phyloP scores from a whole-genome alignment of 2,888 invertebrate genomes.

The Melangyna quadrimaculata region DNA sequence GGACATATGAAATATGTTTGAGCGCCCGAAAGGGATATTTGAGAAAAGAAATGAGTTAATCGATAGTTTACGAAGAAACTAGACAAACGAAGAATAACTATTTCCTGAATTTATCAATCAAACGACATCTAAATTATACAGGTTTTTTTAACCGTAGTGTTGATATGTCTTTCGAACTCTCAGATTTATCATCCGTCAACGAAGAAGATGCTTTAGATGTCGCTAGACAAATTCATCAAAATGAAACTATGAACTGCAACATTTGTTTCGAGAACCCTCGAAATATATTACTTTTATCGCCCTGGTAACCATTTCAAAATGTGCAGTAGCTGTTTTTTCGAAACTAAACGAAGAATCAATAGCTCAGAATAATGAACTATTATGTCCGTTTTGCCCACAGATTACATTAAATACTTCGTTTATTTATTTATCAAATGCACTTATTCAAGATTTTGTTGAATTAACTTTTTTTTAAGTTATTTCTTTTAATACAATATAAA shows the following conservation, averaged over 20 bases:
- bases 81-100: not conserved
- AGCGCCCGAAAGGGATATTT: constrained; percentile 8
- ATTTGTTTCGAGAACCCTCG: too few relatives aligned
- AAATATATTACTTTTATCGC: too few relatives aligned
- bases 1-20: constrained; percentile 13
- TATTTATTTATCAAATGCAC: not conserved
- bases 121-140: not conserved
- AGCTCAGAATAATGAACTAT: not conserved
- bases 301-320: too few relatives aligned
- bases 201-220: too few relatives aligned
- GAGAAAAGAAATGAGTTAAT: constrained; percentile 19
- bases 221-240: too few relatives aligned
- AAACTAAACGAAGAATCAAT: not conserved
- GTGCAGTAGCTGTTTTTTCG: too few relatives aligned
- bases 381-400: not conserved
- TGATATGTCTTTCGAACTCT: too few relatives aligned
- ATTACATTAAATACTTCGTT: not conserved
- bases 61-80: not conserved
- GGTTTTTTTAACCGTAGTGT: not conserved
- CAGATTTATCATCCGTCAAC: too few relatives aligned
- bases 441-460: not conserved
- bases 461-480: too few relatives aligned
- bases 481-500: too few relatives aligned
- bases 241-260: too few relatives aligned
- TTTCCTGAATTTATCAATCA: not conserved